Base-by-base conservation (phyloP, 2,797 vertebrate genomes). In the Lophotriccus pileatus region DNA sequence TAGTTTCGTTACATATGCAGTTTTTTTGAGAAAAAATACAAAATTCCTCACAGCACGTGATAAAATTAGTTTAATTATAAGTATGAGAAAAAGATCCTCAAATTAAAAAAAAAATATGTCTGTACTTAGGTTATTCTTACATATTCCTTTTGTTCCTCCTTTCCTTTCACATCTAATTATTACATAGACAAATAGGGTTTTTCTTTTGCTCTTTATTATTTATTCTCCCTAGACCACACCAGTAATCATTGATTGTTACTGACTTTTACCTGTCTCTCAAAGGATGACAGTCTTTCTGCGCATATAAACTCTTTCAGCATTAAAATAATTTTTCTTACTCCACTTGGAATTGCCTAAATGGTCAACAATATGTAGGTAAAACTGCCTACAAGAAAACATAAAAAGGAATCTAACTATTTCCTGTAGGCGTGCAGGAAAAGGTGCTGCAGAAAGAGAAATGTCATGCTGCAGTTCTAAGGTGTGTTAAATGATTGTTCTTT, bases 401-500 rank as follows among this genome's bases (percentile, higher is more conserved):
- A 12, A 68, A 91, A 64, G 11, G 23, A 64, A 76, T 62, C 32
- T 55, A 68, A 49, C 24, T 53, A 8, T 32, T 78, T 75, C 22
- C 59, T 82, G 34, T 30, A 76, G 19, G 25, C 7, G 7, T 15
- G 6, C 44, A 74, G 24, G 34, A 56, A 84, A 64, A 74, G 5
- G 47, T 49, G 12, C 32, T 66, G 24, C 30, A 53, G 3, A 24
- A 44, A 32, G 23, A 23, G 14, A 21, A 14, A 24, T 25, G 18
- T 44, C 7, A 34, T 32, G 64, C 46, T 76, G 18, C 25, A 85
- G 44, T 39, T 91, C 46, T 74, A 83, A 44, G 18, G 18, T 50
- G 8, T n/a, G 32, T 17, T 49, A 67, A 56, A 43, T 41, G 28
- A 76, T 44, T 0, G 0, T 32, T 53, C 32, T 27, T 63, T 84